Conservation (phyloP, 2,888 invertebrate species). For the Nymphalis c-album region DNA sequence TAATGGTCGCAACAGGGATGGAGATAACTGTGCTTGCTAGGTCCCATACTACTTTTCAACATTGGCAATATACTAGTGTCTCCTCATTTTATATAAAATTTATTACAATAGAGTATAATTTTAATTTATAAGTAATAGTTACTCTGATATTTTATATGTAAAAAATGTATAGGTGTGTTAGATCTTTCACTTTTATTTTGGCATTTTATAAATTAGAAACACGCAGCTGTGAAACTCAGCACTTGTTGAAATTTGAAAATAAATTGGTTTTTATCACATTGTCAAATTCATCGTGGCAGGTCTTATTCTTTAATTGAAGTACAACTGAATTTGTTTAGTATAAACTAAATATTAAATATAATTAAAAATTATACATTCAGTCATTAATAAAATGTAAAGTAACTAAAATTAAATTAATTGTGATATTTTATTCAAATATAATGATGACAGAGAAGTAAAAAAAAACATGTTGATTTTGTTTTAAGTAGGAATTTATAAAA, state of each 20-base stretch:
- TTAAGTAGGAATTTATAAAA: constrained; percentile 2
- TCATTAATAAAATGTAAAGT: constrained; percentile 9
- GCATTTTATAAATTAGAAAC: constrained; percentile 58
- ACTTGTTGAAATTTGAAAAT: constrained; percentile 9
- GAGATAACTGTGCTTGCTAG: constrained; percentile 89
- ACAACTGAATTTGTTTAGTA: constrained; percentile 27
- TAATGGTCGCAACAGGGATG: constrained; percentile 86
- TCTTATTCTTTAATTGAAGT: constrained; percentile 24
- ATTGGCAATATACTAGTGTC: constrained; percentile 63
- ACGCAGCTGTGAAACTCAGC: constrained; percentile 38
- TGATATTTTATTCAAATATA: constrained; percentile 19
- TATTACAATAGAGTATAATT: constrained; percentile 67
- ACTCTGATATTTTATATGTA: constrained; percentile 66
- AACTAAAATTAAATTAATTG: constrained; percentile 22
- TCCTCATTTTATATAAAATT: constrained; percentile 66
- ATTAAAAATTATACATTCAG: not conserved
- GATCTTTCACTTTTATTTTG: constrained; percentile 48
- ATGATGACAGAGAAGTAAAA: constrained; percentile 4
- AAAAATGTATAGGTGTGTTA: constrained; percentile 71
- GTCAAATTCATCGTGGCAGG: constrained; percentile 10
- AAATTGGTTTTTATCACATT: constrained; percentile 18
- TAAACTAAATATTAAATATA: constrained; percentile 2
- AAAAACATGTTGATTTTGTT: constrained; percentile 9
- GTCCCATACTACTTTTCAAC: constrained; percentile 52
- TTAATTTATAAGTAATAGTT: constrained; percentile 71